phyloP scores from a whole-genome alignment of 1,140 invertebrate genomes.

The Thrips palmi region DNA sequence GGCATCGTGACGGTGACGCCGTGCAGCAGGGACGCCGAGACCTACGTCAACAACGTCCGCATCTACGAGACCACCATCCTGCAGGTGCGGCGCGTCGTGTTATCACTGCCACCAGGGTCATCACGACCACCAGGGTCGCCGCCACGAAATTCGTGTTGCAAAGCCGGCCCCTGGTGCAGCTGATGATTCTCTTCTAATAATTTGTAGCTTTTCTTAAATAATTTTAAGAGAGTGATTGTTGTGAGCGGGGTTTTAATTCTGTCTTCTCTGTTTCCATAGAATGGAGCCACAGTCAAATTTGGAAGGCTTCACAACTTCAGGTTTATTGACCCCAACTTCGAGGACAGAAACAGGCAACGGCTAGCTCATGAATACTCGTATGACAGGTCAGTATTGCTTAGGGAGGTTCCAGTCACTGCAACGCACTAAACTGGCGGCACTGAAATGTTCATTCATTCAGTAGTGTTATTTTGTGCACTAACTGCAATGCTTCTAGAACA shows the following conservation, averaged over 20 bases:
- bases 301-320: conserved; percentile 80
- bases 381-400: conserved; percentile 39
- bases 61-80: conserved; percentile 85
- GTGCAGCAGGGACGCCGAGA: conserved; percentile 76
- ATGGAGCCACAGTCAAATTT: conserved; percentile 75
- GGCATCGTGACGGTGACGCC: conserved; percentile 88
- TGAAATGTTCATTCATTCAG: too few relatives aligned
- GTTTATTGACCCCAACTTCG: conserved; percentile 78
- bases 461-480: too few relatives aligned
- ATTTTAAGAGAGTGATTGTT: too few relatives aligned
- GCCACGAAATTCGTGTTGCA: too few relatives aligned
- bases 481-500: neutral
- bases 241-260: too few relatives aligned
- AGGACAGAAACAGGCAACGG: conserved; percentile 54
- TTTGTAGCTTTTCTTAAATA: too few relatives aligned
- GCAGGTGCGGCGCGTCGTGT: conserved; percentile 34
- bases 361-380: conserved; percentile 50
- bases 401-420: neutral
- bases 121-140: too few relatives aligned
- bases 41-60: conserved; percentile 81
- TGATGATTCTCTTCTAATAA: too few relatives aligned
- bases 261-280: conserved; percentile 30
- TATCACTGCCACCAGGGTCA: too few relatives aligned
- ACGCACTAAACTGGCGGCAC: too few relatives aligned
- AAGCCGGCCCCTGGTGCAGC: too few relatives aligned